phyloP scores from a whole-genome alignment of 1,140 invertebrate species.

The Archegozetes longisetosus region DNA sequence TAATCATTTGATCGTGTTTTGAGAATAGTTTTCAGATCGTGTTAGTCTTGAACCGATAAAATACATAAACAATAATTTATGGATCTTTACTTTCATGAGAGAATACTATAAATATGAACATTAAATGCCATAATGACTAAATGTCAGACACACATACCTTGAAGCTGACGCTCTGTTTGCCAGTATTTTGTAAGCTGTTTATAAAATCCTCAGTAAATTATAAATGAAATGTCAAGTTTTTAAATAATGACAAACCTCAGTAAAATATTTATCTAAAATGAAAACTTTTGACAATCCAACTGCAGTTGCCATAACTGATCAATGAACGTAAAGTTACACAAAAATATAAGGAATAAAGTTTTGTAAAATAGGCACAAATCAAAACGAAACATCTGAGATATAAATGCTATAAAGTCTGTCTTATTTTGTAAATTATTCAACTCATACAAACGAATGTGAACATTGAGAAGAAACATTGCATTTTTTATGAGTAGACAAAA shows the following conservation, averaged over 20 bases:
- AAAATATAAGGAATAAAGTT: no score
- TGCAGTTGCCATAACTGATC: slow-evolving; percentile 49
- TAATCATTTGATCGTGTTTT: no score
- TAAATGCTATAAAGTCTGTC: not conserved
- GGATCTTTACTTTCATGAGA: no score
- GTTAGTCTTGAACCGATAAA: no score
- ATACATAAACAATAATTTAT: no score
- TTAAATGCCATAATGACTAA: no score
- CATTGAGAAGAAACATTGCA: no score
- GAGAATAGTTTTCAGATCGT: no score
- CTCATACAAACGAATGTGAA: no score
- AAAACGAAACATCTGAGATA: not conserved
- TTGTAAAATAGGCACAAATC: not conserved
- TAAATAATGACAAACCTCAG: slow-evolving; percentile 43
- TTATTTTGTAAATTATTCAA: not conserved
- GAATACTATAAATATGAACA: no score
- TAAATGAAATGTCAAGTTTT: slow-evolving; percentile 2
- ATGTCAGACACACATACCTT: no score
- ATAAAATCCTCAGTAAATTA: not conserved
- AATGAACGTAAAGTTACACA: not conserved
- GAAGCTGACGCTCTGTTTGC: slow-evolving; percentile 10
- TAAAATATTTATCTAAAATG: slow-evolving; percentile 93
- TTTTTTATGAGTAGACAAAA: no score
- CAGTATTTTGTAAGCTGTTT: slow-evolving; percentile 14
- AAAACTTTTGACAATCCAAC: slow-evolving; percentile 86